These are phyloP conservation scores for Acanthiza pusilla DNA, from an alignment of 2,797 vertebrate genomes.

Conservation along the genomic window DNA sequence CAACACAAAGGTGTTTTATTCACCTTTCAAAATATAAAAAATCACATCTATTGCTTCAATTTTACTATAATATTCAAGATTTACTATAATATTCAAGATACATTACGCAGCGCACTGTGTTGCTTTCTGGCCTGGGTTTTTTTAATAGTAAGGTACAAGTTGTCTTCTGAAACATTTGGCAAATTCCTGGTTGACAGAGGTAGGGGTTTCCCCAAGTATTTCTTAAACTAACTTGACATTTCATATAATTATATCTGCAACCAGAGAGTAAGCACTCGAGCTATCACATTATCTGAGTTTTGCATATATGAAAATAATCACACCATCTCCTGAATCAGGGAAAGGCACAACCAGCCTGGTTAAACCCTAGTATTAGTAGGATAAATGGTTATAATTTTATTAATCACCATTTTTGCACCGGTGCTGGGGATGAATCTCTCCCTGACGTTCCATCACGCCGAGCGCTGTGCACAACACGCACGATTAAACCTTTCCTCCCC, in stretches of 20 bases:
- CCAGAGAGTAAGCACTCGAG: slow-evolving; percentile 33
- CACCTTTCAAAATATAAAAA: background rate
- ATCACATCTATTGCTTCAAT: background rate
- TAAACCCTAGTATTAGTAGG: slow-evolving; percentile 17
- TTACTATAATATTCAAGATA: background rate
- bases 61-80: background rate
- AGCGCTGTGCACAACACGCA: background rate
- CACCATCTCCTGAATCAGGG: background rate
- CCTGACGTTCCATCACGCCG: background rate
- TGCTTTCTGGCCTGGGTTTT: background rate
- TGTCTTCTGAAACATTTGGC: background rate
- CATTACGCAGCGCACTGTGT: fast-evolving
- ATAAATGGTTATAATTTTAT: slow-evolving; percentile 21
- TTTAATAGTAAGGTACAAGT: background rate
- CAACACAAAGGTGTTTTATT: background rate
- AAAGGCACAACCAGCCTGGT: background rate
- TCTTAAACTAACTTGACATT: slow-evolving; percentile 44
- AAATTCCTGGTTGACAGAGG: slow-evolving; percentile 1
- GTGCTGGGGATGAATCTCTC: background rate
- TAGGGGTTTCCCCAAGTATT: slow-evolving; percentile 28
- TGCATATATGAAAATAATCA: slow-evolving; percentile 26
- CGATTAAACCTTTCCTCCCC: background rate
- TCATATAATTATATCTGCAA: slow-evolving; percentile 58
- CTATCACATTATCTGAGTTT: background rate
- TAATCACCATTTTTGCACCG: slow-evolving; percentile 9